phyloP scores from a whole-genome alignment of 2,888 invertebrate species.

The Pterostichus niger region DNA sequence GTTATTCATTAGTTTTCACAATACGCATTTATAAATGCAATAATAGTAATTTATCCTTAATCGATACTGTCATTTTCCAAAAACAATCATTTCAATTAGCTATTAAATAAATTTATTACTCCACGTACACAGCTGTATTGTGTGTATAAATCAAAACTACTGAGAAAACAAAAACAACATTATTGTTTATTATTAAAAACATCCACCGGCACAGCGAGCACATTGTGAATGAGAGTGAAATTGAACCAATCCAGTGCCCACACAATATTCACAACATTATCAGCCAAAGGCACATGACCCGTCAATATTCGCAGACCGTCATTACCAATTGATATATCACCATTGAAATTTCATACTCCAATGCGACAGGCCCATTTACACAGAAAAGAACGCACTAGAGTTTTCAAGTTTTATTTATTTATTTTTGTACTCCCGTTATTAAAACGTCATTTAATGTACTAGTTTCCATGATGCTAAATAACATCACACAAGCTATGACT shows the following conservation, averaged over 20 bases:
- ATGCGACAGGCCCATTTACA: no score
- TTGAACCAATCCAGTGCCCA: not conserved
- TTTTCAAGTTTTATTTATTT: no score
- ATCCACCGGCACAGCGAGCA: not conserved
- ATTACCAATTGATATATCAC: slow-evolving; percentile 31
- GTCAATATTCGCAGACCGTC: slow-evolving; percentile 11
- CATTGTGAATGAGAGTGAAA: slow-evolving; percentile 32
- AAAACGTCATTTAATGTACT: no score
- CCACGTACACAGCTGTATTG: slow-evolving; percentile 1
- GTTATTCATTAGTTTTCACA: no score
- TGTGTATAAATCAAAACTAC: slow-evolving; percentile 3
- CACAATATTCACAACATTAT: slow-evolving; percentile 10
- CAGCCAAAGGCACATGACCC: slow-evolving; percentile 8
- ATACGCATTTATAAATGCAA: no score
- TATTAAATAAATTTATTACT: slow-evolving; percentile 21
- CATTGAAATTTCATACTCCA: slow-evolving; percentile 30
- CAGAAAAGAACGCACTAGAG: no score
- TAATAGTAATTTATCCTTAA: no score
- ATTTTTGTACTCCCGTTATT: no score
- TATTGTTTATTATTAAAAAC: not conserved
- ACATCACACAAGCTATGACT: no score
- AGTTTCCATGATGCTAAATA: no score
- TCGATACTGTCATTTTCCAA: not conserved
- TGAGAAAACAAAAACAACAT: slow-evolving; percentile 8
- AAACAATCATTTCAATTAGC: slow-evolving; percentile 18